These are phyloP conservation scores for Habrosyne pyritoides DNA, from an alignment of 2,888 invertebrate species.

Conservation along the genomic window DNA sequence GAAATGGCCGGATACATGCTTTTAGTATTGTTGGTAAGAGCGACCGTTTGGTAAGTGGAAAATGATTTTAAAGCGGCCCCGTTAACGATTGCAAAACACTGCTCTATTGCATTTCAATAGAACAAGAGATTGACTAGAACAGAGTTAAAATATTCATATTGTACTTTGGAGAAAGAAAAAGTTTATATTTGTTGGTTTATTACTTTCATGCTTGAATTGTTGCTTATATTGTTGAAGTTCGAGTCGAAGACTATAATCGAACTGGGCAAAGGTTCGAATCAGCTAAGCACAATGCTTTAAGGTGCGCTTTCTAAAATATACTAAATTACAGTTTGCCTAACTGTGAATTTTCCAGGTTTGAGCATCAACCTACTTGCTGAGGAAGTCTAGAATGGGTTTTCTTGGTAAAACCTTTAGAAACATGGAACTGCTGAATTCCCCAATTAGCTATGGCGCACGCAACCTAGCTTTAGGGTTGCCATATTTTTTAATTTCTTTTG, in stretches of 20 bases:
- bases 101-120: neutral
- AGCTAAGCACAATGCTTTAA: no score
- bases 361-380: neutral
- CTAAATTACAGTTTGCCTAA: neutral
- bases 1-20: constrained; percentile 45
- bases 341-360: neutral
- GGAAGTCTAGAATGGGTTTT: neutral
- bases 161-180: neutral
- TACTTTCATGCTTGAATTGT: no score
- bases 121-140: neutral
- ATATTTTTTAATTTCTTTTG: constrained; percentile 25
- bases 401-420: neutral
- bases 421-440: neutral
- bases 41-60: constrained; percentile 9
- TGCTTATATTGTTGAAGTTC: no score
- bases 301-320: no score
- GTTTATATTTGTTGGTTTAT: neutral
- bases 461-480: constrained; percentile 13
- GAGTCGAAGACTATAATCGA: no score
- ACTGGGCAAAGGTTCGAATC: no score
- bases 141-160: neutral
- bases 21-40: constrained; percentile 12
- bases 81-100: constrained; percentile 7
- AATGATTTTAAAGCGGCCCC: constrained; percentile 12
- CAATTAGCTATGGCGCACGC: constrained; percentile 7